These are phyloP conservation scores for Acleris sparsana DNA, from an alignment of 2,888 invertebrate genomes.

Conservation along the genomic window DNA sequence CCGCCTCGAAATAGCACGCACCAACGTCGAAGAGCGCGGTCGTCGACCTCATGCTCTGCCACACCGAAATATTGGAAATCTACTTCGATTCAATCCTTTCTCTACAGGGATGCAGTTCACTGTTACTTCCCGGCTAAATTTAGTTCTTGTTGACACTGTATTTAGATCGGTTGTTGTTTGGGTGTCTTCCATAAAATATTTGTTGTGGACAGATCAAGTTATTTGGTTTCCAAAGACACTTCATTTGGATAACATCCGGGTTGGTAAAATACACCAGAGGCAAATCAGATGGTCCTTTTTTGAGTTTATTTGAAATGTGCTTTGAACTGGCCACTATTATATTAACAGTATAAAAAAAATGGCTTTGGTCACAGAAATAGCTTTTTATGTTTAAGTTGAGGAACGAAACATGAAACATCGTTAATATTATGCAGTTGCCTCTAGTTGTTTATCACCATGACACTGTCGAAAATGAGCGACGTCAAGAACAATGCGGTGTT, in stretches of 20 bases:
- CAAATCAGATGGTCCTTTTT: not conserved
- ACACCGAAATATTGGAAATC: constrained; percentile 78
- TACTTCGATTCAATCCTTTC: constrained; percentile 63
- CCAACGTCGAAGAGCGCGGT: constrained; percentile 74
- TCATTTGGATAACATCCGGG: constrained; percentile 16
- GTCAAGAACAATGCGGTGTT: too few species aligned
- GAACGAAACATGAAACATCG: too few species aligned
- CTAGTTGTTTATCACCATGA: too few species aligned
- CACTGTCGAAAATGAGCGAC: too few species aligned
- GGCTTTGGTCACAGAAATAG: too few species aligned
- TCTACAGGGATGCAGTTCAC: constrained; percentile 33
- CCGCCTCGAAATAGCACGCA: constrained; percentile 80
- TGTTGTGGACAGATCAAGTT: constrained; percentile 11
- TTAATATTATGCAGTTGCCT: too few species aligned
- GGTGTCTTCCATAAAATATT: constrained; percentile 7
- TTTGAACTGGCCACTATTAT: too few species aligned
- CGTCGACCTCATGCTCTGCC: constrained; percentile 77
- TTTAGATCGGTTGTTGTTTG: constrained; percentile 24
- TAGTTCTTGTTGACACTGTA: constrained; percentile 24
- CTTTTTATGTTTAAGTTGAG: too few species aligned
- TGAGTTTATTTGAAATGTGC: too few species aligned
- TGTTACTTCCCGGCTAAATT: constrained; percentile 24
- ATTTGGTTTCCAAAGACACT: constrained; percentile 12
- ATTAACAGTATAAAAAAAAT: too few species aligned
- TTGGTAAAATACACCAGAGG: constrained; percentile 1